Conservation (phyloP, 2,113 vertebrate genomes). For the Oxyruncus cristatus region DNA sequence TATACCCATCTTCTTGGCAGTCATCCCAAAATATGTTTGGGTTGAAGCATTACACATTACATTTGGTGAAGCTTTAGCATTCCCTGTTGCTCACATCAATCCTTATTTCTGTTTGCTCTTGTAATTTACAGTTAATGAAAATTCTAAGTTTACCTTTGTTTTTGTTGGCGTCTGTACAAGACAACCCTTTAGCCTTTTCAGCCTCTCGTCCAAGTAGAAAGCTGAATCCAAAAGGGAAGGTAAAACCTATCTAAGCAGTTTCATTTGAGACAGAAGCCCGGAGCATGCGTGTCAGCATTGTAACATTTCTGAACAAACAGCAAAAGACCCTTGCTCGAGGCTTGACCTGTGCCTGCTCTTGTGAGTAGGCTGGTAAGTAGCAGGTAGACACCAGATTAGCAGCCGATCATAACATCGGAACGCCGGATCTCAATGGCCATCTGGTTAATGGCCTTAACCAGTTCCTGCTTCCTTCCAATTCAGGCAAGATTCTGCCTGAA, state of each 20-base stretch:
- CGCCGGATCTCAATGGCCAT: neutral
- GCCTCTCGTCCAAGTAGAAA: constrained; percentile 48
- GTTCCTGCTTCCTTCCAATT: neutral
- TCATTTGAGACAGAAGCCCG: constrained; percentile 30
- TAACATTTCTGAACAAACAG: constrained; percentile 30
- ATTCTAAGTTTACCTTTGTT: constrained; percentile 73
- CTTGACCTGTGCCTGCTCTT: neutral
- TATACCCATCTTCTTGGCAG: constrained; percentile 62
- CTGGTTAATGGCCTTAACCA: neutral
- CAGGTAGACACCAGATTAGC: neutral
- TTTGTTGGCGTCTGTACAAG: constrained; percentile 56
- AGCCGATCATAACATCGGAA: neutral
- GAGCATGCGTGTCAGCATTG: neutral
- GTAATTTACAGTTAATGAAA: constrained; percentile 74
- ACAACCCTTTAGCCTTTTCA: constrained; percentile 57
- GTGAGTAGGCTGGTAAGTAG: neutral
- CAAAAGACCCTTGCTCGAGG: constrained; percentile 17
- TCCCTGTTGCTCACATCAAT: constrained; percentile 64
- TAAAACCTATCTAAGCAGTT: constrained; percentile 42
- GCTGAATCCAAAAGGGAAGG: constrained; percentile 23
- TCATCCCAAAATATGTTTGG: constrained; percentile 67
- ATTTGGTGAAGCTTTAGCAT: constrained; percentile 66
- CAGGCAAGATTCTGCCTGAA: constrained; percentile 7
- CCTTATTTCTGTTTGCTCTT: constrained; percentile 69
- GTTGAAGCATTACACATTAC: constrained; percentile 64